Evolutionary conservation across 2,888 invertebrate species (phyloP).

Genomic region (Neoscelio sp.): DNA sequence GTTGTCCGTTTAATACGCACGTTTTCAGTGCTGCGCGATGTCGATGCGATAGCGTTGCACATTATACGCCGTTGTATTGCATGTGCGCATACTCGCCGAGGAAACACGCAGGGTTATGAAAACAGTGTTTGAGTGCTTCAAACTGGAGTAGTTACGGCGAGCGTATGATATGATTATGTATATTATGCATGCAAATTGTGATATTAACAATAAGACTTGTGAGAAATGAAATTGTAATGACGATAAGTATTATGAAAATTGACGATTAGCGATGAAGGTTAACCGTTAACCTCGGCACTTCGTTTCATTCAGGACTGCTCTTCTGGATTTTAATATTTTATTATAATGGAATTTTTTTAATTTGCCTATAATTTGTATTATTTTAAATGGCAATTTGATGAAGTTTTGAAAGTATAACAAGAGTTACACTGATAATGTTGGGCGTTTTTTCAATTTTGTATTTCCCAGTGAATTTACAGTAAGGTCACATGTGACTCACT

Average conservation of each 20-base stretch:
- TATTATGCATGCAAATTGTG: constrained; percentile 53
- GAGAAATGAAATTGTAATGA: constrained; percentile 47
- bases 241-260: constrained; percentile 44
- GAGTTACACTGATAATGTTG: no score
- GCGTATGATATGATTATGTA: constrained; percentile 52
- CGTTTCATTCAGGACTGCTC: neutral
- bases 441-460: no score
- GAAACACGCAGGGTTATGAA: constrained; percentile 26
- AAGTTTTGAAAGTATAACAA: no score
- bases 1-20: constrained; percentile 51
- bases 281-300: constrained; percentile 33
- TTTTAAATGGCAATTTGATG: no score
- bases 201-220: constrained; percentile 29
- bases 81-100: constrained; percentile 1
- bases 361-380: no score
- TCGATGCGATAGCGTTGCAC: constrained; percentile 32
- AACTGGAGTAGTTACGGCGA: constrained; percentile 41
- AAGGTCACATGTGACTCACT: no score
- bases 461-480: no score
- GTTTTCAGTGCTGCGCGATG: constrained; percentile 28
- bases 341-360: no score
- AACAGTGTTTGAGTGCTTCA: constrained; percentile 26
- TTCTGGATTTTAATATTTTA: no score
- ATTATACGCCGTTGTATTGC: constrained; percentile 29
- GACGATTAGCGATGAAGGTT: constrained; percentile 20